Conservation (phyloP, 2,113 vertebrate genomes). For the Melanerpes formicivorus region DNA sequence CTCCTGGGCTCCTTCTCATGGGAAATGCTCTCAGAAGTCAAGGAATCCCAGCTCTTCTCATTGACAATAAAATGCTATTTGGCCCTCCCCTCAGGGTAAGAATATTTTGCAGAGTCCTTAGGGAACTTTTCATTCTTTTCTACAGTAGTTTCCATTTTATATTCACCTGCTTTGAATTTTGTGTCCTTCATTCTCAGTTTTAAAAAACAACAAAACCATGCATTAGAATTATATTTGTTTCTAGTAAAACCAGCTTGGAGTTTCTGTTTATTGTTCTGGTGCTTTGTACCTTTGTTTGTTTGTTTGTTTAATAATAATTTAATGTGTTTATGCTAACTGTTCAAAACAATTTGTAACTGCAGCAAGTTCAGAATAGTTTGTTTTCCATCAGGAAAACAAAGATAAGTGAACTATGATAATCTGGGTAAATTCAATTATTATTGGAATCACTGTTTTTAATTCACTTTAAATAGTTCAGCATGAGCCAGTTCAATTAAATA, state of each 20-base stretch:
- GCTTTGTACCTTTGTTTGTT: not conserved
- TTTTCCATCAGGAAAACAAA: not conserved
- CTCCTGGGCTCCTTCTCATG: not conserved
- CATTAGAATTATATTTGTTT: not conserved
- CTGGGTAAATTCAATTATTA: not conserved
- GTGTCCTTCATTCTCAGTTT: not conserved
- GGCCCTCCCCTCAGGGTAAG: fast-evolving
- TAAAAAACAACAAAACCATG: not conserved
- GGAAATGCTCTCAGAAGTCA: not conserved
- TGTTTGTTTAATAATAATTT: not conserved
- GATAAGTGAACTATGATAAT: not conserved
- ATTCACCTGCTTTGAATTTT: not conserved
- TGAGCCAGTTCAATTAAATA: not conserved
- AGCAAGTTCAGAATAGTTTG: not conserved
- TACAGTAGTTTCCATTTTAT: not conserved
- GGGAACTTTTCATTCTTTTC: not conserved
- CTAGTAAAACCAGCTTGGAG: not conserved
- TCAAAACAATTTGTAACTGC: not conserved
- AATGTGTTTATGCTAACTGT: not conserved
- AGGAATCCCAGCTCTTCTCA: not conserved
- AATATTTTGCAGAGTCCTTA: not conserved
- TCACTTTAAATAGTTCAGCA: not conserved
- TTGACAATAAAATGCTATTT: not conserved
- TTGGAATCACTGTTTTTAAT: not conserved
- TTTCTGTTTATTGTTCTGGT: not conserved